These are phyloP conservation scores for Zaprionus taronus DNA, from an alignment of 1,140 invertebrate species.

Conservation along the genomic window DNA sequence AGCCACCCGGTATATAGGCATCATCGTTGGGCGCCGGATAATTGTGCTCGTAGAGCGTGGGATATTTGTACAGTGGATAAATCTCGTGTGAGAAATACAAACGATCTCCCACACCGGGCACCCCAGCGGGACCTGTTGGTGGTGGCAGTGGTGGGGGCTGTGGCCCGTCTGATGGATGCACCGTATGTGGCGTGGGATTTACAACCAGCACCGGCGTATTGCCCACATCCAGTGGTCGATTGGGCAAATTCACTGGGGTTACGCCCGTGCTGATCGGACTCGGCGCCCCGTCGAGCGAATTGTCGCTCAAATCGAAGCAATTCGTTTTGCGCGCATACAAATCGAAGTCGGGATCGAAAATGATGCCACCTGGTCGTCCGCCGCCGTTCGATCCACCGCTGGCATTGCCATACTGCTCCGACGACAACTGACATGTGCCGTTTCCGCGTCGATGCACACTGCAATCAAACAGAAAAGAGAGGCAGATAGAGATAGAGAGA, in stretches of 20 bases:
- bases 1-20: conserved; percentile 74
- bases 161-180: neutral
- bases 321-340: conserved; percentile 86
- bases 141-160: conserved; percentile 30
- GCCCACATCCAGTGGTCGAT: conserved; percentile 69
- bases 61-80: conserved; percentile 81
- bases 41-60: conserved; percentile 79
- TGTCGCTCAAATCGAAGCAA: conserved; percentile 84
- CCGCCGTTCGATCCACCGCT: conserved; percentile 51
- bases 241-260: conserved; percentile 69
- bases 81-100: conserved; percentile 82
- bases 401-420: conserved; percentile 81
- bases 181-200: conserved; percentile 74
- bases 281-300: conserved; percentile 52
- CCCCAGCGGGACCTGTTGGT: conserved; percentile 30
- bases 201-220: conserved; percentile 72
- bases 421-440: conserved; percentile 86
- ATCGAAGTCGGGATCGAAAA: conserved; percentile 87
- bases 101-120: conserved; percentile 64
- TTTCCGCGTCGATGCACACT: conserved; percentile 88
- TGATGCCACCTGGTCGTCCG: conserved; percentile 84
- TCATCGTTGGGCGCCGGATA: conserved; percentile 82
- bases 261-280: conserved; percentile 67
- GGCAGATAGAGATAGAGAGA: neutral
- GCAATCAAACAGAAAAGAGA: conserved; percentile 54